Percentiles rank a stretch among this genome's conserved stretches.
phyloP scores from a whole-genome alignment of 2,113 vertebrate species.

The Nanorana parkeri region DNA sequence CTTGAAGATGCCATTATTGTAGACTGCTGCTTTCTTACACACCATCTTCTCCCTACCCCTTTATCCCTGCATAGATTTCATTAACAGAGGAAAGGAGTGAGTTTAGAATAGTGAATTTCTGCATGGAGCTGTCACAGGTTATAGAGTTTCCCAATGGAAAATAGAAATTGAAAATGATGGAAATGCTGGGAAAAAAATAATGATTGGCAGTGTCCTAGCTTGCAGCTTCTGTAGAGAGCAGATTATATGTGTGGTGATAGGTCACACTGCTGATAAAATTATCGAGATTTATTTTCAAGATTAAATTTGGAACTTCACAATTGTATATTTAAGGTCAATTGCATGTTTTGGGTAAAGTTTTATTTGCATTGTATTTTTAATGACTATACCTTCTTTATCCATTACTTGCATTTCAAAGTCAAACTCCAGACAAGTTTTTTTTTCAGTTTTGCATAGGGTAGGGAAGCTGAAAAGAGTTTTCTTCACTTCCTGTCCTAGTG shows the following conservation, averaged over 20 bases:
- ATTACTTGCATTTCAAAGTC: too few relatives aligned
- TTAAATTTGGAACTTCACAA: too few relatives aligned
- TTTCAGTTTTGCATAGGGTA: too few relatives aligned
- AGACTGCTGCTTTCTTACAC: neutral
- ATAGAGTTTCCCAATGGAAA: neutral
- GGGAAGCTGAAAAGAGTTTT: too few relatives aligned
- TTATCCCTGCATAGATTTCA: too few relatives aligned
- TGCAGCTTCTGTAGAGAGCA: neutral
- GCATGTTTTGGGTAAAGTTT: too few relatives aligned
- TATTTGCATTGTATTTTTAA: too few relatives aligned
- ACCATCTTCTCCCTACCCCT: neutral
- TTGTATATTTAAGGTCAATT: too few relatives aligned
- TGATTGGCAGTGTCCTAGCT: neutral
- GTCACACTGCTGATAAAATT: neutral
- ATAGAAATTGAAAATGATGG: neutral
- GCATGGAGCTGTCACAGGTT: neutral
- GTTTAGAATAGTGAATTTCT: neutral
- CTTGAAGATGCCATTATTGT: constrained; percentile 14
- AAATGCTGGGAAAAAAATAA: neutral
- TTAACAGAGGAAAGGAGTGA: too few relatives aligned
- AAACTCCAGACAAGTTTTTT: too few relatives aligned
- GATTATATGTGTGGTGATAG: constrained; percentile 9
- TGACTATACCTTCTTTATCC: too few relatives aligned
- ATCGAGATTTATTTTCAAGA: neutral
- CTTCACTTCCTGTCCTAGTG: too few relatives aligned